These are phyloP conservation scores for Cerceris ruficornis DNA, from an alignment of 2,888 invertebrate species.

Conservation along the genomic window DNA sequence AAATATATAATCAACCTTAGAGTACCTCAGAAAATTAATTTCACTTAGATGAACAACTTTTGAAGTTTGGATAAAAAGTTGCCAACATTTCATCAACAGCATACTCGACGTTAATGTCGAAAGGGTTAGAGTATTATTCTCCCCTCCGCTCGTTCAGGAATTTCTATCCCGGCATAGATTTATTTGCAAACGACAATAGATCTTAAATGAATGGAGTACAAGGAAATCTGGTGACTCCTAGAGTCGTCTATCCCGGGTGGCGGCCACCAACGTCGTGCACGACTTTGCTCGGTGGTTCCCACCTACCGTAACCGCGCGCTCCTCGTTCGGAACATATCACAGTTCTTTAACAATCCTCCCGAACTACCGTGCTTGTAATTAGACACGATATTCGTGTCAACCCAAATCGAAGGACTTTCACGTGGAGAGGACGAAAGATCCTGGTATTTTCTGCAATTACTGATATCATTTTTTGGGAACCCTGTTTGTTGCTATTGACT, in stretches of 20 bases:
- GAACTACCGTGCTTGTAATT: conserved; percentile 64
- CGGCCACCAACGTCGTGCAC: conserved; percentile 70
- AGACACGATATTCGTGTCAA: conserved; percentile 66
- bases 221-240: conserved; percentile 53
- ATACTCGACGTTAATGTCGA: too few species aligned
- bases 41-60: too few species aligned
- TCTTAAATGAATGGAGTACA: conserved; percentile 48
- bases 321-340: conserved; percentile 58
- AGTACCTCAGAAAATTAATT: too few species aligned
- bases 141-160: neutral
- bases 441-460: conserved; percentile 37
- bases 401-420: conserved; percentile 57
- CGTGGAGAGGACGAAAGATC: conserved; percentile 47
- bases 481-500: too few species aligned
- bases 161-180: neutral
- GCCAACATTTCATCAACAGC: too few species aligned
- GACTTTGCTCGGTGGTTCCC: conserved; percentile 63
- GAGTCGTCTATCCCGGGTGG: conserved; percentile 62
- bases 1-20: too few species aligned
- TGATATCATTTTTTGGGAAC: too few species aligned
- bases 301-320: conserved; percentile 57
- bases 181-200: conserved; percentile 33
- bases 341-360: conserved; percentile 65
- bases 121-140: neutral
- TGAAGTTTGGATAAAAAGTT: too few species aligned